Evolutionary conservation across 2,797 vertebrate genomes (phyloP), one percentile per base, ranked within the genome.

Genomic region (Potorous gilbertii): DNA sequence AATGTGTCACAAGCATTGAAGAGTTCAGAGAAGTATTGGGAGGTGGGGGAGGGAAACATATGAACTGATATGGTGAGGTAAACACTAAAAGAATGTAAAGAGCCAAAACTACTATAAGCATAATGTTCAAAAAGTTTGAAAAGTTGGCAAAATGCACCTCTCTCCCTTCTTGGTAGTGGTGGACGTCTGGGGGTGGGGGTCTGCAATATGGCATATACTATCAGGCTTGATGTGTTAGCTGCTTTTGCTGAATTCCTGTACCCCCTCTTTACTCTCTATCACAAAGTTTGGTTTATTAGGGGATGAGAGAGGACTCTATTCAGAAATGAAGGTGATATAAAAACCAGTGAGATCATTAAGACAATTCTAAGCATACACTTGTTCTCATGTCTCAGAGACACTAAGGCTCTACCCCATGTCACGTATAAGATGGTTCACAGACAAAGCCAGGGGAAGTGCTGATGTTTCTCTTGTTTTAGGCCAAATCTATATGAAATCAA

Each of bases 391-490:
- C 31, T 34, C 6, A 40, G n/a, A 81, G 18, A n/a, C 18, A 3
- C 12, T n/a, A 8, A 74, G 66, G 66, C n/a, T 74, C 14, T 46
- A 40, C 66, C 31, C 40, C 40, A 81, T 81, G 74, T 24, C 21
- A 81, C 3, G 40, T 50, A 87, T 55, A 54, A 55, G 62, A 74
- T 11, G 50, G 55, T 40, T 91, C 92, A 93, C 27, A 34, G 91
- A 0, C 21, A 29, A 21, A 74, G 91, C 52, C 62, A 92, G 29
- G 29, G 10, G 59, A 14, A 87, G 52, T 46, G 90, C 89, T 81
- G 66, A 81, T 93, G 91, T 50, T 92, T 54, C 50, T 0, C 95
- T 97, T 92, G 55, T 34, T 57, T 94, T 12, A 94, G 55, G 90
- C 24, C 92, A 95, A 54, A 62, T 92, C 59, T 94, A 24, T 90